A percentile compares a stretch with the other conserved stretches of the same genome.
phyloP scores from a whole-genome alignment of 2,888 invertebrate species.

The Ochropacha duplaris region DNA sequence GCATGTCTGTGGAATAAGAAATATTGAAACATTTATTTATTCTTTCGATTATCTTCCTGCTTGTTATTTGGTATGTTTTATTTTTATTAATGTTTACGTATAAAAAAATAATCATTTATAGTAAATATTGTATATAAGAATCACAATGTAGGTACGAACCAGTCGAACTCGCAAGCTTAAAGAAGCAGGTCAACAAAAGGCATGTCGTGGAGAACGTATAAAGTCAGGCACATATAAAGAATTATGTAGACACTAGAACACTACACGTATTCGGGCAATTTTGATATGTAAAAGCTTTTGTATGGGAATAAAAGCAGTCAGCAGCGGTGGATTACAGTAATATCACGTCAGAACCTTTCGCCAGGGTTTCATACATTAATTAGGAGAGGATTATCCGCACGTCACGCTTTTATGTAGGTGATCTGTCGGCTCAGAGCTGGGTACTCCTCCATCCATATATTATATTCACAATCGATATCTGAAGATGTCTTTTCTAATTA shows the following conservation, averaged over 20 bases:
- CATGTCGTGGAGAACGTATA: not conserved
- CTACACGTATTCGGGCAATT: constrained; percentile 5
- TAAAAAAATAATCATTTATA: not conserved
- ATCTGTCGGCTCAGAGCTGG: constrained; percentile 31
- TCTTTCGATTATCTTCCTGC: not conserved
- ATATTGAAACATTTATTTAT: not conserved
- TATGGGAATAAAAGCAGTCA: constrained; percentile 13
- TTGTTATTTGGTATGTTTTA: not conserved
- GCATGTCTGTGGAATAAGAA: not conserved
- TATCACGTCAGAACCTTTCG: constrained; percentile 35
- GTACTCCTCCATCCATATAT: constrained; percentile 15
- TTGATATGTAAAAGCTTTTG: constrained; percentile 9
- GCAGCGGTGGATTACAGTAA: constrained; percentile 34
- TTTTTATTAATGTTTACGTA: not conserved
- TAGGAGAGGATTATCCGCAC: constrained; percentile 41
- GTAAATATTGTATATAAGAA: not conserved
- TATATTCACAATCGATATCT: constrained; percentile 13
- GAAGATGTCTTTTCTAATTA: constrained; percentile 16
- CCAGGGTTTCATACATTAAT: constrained; percentile 44
- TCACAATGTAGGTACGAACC: not conserved
- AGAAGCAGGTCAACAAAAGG: not conserved
- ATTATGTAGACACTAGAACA: not conserved
- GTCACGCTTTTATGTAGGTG: constrained; percentile 42
- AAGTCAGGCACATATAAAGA: not conserved
- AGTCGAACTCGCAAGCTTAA: not conserved